phyloP scores from a whole-genome alignment of 2,797 vertebrate species.

The Coregonus suidteri region DNA sequence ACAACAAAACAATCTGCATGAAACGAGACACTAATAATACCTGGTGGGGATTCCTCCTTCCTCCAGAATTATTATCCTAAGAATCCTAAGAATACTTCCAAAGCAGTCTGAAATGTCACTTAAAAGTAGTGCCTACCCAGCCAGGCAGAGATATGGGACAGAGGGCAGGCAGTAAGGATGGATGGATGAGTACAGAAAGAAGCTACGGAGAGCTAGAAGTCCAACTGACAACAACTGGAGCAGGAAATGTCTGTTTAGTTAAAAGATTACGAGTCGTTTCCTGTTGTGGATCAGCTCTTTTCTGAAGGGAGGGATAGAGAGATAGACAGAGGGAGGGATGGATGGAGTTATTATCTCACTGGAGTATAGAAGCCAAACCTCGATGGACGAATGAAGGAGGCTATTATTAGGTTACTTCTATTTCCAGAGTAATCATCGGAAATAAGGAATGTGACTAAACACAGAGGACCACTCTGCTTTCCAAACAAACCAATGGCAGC shows the following conservation, averaged over 20 bases:
- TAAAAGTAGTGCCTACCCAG: not conserved
- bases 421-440: slow-evolving; percentile 37
- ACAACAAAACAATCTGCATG: not conserved
- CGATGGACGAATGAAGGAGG: not conserved
- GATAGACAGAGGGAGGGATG: not conserved
- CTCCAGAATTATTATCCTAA: too few species aligned
- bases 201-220: slow-evolving; percentile 17
- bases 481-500: not conserved
- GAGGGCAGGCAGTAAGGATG: not conserved
- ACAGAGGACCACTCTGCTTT: slow-evolving; percentile 2
- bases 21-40: not conserved
- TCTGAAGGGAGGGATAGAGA: slow-evolving; percentile 26
- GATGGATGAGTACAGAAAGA: slow-evolving; percentile 21
- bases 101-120: not conserved
- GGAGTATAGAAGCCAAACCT: slow-evolving; percentile 20
- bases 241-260: slow-evolving; percentile 67
- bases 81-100: too few species aligned
- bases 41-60: not conserved
- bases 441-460: slow-evolving; percentile 10
- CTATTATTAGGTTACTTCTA: slow-evolving; percentile 48
- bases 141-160: not conserved
- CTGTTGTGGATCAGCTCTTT: slow-evolving; percentile 51
- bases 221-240: slow-evolving; percentile 37
- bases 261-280: slow-evolving; percentile 66
- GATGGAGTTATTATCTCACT: slow-evolving; percentile 23